These are phyloP conservation scores for Paramisgurnus dabryanus DNA, from an alignment of 2,113 vertebrate species.

Conservation along the genomic window DNA sequence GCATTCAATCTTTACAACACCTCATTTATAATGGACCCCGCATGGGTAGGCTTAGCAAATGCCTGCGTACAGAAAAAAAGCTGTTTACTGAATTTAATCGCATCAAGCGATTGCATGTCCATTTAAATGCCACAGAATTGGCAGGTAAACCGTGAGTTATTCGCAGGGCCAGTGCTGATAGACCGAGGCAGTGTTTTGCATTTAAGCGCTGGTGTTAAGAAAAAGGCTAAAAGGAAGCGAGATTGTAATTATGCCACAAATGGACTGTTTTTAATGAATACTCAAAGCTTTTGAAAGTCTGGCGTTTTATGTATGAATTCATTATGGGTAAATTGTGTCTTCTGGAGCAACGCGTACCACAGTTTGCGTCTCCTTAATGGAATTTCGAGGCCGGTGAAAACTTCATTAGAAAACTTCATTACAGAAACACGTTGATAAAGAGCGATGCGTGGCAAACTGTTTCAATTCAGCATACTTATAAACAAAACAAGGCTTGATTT, in stretches of 20 bases:
- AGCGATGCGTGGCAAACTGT: conserved; percentile 1
- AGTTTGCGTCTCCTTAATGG: conserved; percentile 40
- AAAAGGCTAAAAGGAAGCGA: conserved; percentile 26
- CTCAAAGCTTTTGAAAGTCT: conserved; percentile 44
- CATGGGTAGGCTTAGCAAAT: conserved; percentile 25
- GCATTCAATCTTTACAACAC: conserved; percentile 37
- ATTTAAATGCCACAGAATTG: conserved; percentile 24
- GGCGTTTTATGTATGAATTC: conserved; percentile 46
- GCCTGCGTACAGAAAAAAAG: conserved; percentile 22
- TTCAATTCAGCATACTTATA: background rate
- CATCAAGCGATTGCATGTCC: conserved; percentile 7
- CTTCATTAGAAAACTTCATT: conserved; percentile 47
- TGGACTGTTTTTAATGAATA: conserved; percentile 41
- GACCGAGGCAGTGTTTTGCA: conserved; percentile 14
- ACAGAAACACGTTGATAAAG: conserved; percentile 26
- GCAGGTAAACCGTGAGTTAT: conserved; percentile 13
- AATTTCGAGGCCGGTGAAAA: conserved; percentile 42
- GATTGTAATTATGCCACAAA: conserved; percentile 45
- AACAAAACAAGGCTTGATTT: background rate
- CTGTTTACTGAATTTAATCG: conserved; percentile 35
- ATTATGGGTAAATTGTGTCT: conserved; percentile 42
- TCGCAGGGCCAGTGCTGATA: background rate
- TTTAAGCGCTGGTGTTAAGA: conserved; percentile 18
- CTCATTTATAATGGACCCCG: conserved; percentile 30
- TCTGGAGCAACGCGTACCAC: background rate